Conservation (phyloP, 2,888 invertebrate species). For the Rhaphigaster nebulosa region DNA sequence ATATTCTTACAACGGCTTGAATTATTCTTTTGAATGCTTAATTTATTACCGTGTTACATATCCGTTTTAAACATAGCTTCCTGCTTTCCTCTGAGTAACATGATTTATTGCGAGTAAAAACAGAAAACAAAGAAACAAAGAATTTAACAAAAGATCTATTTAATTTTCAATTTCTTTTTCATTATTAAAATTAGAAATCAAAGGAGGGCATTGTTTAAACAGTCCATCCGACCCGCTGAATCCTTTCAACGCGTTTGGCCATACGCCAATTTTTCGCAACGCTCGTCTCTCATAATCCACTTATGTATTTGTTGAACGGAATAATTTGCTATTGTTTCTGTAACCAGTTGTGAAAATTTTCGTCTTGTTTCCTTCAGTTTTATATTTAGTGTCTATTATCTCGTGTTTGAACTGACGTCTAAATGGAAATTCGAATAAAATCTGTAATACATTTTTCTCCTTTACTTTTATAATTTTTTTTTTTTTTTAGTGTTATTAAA, state of each 20-base stretch:
- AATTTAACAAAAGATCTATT: neutral
- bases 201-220: neutral
- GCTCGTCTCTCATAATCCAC: neutral
- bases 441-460: too few relatives aligned
- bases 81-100: neutral
- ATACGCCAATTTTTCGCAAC: neutral
- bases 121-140: neutral
- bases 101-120: neutral
- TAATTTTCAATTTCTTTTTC: neutral
- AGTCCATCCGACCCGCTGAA: neutral
- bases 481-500: too few relatives aligned
- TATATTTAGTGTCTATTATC: neutral
- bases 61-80: neutral
- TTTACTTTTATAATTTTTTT: too few relatives aligned
- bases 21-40: neutral
- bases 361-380: neutral
- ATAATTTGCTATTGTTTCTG: neutral
- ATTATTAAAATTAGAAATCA: slow-evolving; percentile 20
- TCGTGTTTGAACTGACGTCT: neutral
- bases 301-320: neutral
- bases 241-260: neutral
- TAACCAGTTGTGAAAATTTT: neutral
- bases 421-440: neutral
- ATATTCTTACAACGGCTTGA: neutral
- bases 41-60: neutral